Evolutionary conservation across 2,113 vertebrate species (phyloP).

Genomic region (Pterophyllum scalare): DNA sequence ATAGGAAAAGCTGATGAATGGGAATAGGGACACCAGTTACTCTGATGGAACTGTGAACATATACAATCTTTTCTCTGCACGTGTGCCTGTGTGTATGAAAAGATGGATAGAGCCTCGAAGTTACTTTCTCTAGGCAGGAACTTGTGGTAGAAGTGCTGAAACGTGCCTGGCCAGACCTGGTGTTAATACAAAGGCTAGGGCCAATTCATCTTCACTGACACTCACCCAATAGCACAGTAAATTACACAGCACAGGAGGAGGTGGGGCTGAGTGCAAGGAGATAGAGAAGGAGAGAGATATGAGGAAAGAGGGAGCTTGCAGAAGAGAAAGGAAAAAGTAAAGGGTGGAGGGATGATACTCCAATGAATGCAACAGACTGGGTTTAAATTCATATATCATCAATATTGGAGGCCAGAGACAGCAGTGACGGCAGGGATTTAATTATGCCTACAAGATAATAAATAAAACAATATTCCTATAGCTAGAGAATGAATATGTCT

Average conservation of each 20-base stretch:
- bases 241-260: conserved; percentile 51
- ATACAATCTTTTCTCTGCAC: background rate
- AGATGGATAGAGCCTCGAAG: conserved; percentile 55
- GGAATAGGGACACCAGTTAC: conserved; percentile 13
- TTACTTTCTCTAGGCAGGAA: conserved; percentile 41
- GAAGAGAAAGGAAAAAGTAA: background rate
- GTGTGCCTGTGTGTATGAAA: background rate
- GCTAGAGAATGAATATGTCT: conserved; percentile 19
- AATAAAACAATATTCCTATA: conserved; percentile 39
- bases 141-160: conserved; percentile 41
- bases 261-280: conserved; percentile 6
- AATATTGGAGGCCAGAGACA: conserved; percentile 39
- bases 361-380: conserved; percentile 23
- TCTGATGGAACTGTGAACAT: conserved; percentile 17
- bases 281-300: conserved; percentile 18
- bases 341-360: background rate
- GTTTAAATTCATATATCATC: conserved; percentile 47
- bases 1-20: conserved; percentile 50
- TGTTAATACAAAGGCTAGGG: conserved; percentile 55
- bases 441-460: conserved; percentile 48
- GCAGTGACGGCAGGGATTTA: conserved; percentile 35
- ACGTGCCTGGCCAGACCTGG: conserved; percentile 41
- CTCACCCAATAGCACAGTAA: conserved; percentile 66
- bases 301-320: background rate
- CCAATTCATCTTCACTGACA: conserved; percentile 71